Percentiles rank a stretch among this genome's conserved stretches.
These are phyloP conservation scores for Lobophora halterata DNA, from an alignment of 2,888 invertebrate species.

Conservation along the genomic window DNA sequence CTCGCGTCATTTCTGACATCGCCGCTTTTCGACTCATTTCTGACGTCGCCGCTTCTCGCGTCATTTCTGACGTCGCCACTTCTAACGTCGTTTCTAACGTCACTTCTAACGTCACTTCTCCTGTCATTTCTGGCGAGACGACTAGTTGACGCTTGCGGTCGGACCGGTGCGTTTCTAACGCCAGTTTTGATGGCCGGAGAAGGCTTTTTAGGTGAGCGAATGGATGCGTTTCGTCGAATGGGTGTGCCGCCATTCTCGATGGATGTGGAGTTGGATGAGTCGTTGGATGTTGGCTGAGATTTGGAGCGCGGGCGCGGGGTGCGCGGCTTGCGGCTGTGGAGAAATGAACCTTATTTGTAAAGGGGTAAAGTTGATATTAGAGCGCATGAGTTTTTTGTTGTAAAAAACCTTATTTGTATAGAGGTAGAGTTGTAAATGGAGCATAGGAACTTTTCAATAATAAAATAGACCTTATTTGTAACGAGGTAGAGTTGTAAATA, in stretches of 20 bases:
- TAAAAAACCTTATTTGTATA: conserved; percentile 5
- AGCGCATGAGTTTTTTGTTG: too few species aligned
- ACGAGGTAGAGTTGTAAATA: too few species aligned
- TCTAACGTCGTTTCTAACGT: not conserved
- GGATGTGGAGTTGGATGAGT: too few species aligned
- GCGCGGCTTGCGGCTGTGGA: conserved; percentile 40
- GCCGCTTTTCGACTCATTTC: not conserved
- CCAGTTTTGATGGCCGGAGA: conserved; percentile 27
- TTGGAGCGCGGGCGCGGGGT: conserved; percentile 57
- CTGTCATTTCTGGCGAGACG: conserved; percentile 2
- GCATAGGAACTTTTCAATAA: too few species aligned
- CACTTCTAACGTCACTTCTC: not conserved
- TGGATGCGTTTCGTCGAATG: conserved; percentile 56
- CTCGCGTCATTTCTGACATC: not conserved
- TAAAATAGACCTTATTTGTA: too few species aligned
- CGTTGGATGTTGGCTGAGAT: conserved; percentile 64
- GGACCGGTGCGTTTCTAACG: too few species aligned
- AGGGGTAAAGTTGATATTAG: too few species aligned
- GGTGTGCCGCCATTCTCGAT: conserved; percentile 44
- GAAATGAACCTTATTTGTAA: conserved; percentile 5
- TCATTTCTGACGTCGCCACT: not conserved
- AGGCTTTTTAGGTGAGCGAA: conserved; percentile 44
- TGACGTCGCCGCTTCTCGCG: not conserved
- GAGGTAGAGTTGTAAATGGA: too few species aligned
- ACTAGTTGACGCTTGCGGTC: too few species aligned